phyloP scores from a whole-genome alignment of 35 echinoderm and acorn worm genomes.

The Patiria miniata region DNA sequence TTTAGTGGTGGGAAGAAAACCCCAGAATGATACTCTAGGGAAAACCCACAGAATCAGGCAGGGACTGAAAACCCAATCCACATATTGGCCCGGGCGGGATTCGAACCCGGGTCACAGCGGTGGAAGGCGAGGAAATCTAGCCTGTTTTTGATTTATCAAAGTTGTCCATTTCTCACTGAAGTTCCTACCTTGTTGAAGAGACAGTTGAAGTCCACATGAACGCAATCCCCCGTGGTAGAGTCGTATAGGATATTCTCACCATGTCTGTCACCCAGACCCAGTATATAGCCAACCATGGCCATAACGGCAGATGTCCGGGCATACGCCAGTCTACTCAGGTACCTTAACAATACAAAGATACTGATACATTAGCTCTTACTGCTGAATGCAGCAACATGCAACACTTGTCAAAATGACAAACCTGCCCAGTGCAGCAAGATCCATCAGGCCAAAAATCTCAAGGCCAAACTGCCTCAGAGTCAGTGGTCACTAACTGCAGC shows the following conservation, averaged over 20 bases:
- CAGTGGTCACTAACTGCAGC: no score
- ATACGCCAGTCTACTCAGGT: slow-evolving; percentile 91
- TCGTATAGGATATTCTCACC: slow-evolving; percentile 96
- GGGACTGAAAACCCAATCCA: no score
- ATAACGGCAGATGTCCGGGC: slow-evolving; percentile 91
- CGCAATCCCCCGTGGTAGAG: slow-evolving; percentile 91
- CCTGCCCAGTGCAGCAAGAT: no score
- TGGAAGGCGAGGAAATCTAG: no score
- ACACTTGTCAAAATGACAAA: no score
- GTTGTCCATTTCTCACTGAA: background rate
- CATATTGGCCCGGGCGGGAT: no score
- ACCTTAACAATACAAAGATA: slow-evolving; percentile 45
- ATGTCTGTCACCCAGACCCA: slow-evolving; percentile 98
- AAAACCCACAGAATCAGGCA: no score
- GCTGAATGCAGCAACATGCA: background rate
- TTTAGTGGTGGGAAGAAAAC: no score
- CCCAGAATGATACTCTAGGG: no score
- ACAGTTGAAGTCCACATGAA: slow-evolving; percentile 99
- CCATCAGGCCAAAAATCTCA: no score
- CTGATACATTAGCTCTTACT: background rate
- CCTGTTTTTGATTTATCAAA: background rate
- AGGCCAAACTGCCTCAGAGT: no score
- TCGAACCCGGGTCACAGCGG: no score
- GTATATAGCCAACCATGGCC: slow-evolving; percentile 98
- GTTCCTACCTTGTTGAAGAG: slow-evolving; percentile 93